Percentiles rank a stretch among this genome's conserved stretches.
Conservation (phyloP, 2,888 invertebrate genomes). For the Cosmia trapezina region DNA sequence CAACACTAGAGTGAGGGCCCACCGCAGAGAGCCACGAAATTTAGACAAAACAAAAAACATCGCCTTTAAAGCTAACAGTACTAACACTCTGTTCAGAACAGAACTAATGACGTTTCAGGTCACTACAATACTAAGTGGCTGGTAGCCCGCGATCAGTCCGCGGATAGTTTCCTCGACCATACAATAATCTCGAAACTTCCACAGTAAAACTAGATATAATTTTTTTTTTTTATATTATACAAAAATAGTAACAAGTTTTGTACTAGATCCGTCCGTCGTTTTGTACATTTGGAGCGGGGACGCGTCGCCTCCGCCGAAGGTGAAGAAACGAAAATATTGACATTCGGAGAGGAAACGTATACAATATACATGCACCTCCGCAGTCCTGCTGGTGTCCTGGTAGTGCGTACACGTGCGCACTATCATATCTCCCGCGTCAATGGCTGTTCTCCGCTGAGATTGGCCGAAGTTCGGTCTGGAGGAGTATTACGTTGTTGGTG, state of each 20-base stretch:
- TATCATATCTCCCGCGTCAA: neutral
- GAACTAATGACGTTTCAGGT: slow-evolving; percentile 58
- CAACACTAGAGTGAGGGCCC: slow-evolving; percentile 11
- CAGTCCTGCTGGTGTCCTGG: neutral
- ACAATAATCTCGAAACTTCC: slow-evolving; percentile 70
- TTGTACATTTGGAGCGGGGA: slow-evolving; percentile 87
- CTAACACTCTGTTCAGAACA: slow-evolving; percentile 55
- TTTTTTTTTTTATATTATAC: slow-evolving; percentile 85
- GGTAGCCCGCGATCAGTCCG: slow-evolving; percentile 31
- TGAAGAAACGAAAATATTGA: slow-evolving; percentile 58
- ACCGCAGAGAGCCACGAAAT: slow-evolving; percentile 31
- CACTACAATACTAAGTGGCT: slow-evolving; percentile 53
- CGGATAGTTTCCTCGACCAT: slow-evolving; percentile 70
- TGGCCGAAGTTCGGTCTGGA: neutral
- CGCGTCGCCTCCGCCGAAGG: slow-evolving; percentile 69
- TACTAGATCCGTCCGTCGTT: slow-evolving; percentile 87
- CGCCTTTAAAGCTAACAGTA: slow-evolving; percentile 55
- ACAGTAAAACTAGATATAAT: slow-evolving; percentile 85
- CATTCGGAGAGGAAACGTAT: slow-evolving; percentile 31
- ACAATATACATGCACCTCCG: slow-evolving; percentile 25
- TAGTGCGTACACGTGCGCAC: neutral
- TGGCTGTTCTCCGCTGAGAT: neutral
- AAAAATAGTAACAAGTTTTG: slow-evolving; percentile 90
- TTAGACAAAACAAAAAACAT: slow-evolving; percentile 36
- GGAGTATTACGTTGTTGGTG: neutral